These are phyloP conservation scores for Trissolcus brochymenae DNA, from an alignment of 2,888 invertebrate genomes.

Conservation along the genomic window DNA sequence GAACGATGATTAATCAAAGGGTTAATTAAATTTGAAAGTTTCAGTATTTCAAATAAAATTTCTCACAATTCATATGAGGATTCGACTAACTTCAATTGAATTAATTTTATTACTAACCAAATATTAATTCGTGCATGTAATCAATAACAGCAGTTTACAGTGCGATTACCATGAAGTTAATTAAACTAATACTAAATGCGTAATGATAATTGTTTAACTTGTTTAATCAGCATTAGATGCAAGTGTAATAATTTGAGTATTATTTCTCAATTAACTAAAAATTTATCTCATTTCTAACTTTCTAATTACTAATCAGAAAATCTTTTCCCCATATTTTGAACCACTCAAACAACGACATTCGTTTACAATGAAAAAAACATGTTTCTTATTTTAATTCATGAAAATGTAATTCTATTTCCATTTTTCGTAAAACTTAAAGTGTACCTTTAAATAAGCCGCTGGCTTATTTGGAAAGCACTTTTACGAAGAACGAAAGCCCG, in stretches of 20 bases:
- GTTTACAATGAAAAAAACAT: too few species aligned
- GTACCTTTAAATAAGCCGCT: slow-evolving; percentile 2
- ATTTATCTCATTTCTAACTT: neutral
- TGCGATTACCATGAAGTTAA: slow-evolving; percentile 2
- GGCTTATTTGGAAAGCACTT: slow-evolving; percentile 26
- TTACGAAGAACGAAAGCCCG: neutral
- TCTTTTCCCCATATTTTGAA: too few species aligned
- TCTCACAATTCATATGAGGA: too few species aligned
- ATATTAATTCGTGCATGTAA: neutral
- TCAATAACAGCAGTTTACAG: slow-evolving; percentile 2
- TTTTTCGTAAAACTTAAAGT: slow-evolving; percentile 1
- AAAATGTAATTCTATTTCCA: slow-evolving; percentile 3
- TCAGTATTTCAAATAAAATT: too few species aligned
- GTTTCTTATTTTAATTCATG: too few species aligned
- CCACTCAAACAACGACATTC: too few species aligned
- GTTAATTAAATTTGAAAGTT: too few species aligned
- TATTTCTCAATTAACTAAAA: neutral
- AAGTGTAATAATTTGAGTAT: neutral
- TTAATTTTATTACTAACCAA: too few species aligned
- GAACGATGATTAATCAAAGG: too few species aligned
- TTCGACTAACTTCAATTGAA: too few species aligned
- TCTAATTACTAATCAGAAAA: neutral
- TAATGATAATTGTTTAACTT: neutral
- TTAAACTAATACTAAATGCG: neutral
- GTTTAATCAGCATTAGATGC: neutral